Conservation (phyloP, 2,113 vertebrate genomes). For the Osmerus mordax region DNA sequence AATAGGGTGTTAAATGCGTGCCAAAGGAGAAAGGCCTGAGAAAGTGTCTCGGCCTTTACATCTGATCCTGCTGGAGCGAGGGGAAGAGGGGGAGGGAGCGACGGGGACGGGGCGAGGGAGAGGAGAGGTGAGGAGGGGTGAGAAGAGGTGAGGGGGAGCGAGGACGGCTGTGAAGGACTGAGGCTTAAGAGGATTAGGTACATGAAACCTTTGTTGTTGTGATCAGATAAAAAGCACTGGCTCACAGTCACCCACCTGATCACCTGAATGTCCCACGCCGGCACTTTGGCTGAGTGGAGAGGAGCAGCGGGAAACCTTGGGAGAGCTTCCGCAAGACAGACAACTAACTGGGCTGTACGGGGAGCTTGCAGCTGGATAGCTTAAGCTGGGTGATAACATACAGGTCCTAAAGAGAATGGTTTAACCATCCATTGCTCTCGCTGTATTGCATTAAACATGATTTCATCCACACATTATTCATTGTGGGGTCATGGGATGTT, state of each 20-base stretch:
- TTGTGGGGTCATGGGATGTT: no score
- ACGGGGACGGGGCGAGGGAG: neutral
- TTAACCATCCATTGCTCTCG: no score
- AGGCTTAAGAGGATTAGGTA: constrained; percentile 69
- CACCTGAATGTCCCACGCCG: constrained; percentile 46
- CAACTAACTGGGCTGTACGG: no score
- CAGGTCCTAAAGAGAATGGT: no score
- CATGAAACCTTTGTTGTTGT: constrained; percentile 70
- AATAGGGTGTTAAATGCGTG: constrained; percentile 39
- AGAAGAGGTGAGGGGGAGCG: constrained; percentile 41
- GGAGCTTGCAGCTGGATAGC: no score
- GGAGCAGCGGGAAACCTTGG: neutral
- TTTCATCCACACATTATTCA: no score
- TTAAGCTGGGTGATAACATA: no score
- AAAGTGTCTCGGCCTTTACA: constrained; percentile 48
- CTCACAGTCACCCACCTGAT: constrained; percentile 61
- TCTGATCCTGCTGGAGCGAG: constrained; percentile 63
- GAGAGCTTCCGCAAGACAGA: no score
- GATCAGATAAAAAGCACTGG: constrained; percentile 66
- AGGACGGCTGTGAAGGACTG: constrained; percentile 5
- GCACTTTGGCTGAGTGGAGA: constrained; percentile 16
- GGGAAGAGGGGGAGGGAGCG: neutral
- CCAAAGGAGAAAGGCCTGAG: constrained; percentile 53
- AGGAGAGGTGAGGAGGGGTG: constrained; percentile 38
- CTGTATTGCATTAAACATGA: no score